Percentiles rank a stretch among this genome's conserved stretches.
Evolutionary conservation across 2,888 invertebrate genomes (phyloP).

Genomic region (Cephus sareptanus): DNA sequence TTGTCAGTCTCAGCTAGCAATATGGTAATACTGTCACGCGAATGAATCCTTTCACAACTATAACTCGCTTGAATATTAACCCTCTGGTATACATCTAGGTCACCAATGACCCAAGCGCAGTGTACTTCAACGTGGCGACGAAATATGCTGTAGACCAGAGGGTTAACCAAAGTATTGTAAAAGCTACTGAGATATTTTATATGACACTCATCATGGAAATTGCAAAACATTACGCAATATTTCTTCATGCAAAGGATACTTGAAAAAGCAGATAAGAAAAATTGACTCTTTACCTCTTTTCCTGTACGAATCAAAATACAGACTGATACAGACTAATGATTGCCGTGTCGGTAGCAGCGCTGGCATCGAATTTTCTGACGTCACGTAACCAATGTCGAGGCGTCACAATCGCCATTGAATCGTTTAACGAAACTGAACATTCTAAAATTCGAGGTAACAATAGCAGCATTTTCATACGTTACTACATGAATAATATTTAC

Average conservation of each 20-base stretch:
- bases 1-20: neutral
- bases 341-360: neutral
- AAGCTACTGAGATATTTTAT: neutral
- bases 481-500: neutral
- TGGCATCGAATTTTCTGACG: neutral
- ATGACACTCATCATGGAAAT: neutral
- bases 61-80: neutral
- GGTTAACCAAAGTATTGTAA: neutral
- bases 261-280: neutral
- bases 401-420: neutral
- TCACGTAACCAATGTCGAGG: neutral
- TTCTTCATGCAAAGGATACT: neutral
- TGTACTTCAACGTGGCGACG: too few species aligned
- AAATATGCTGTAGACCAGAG: too few species aligned
- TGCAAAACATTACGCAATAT: neutral
- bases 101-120: too few species aligned
- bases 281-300: neutral
- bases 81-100: too few species aligned
- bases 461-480: neutral
- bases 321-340: slow-evolving; percentile 9
- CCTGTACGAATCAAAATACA: slow-evolving; percentile 16
- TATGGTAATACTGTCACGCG: neutral
- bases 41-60: neutral
- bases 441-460: neutral
- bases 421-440: neutral